Evolutionary conservation across 2,888 invertebrate species (phyloP), one percentile per base, ranked within the genome.

Genomic region (Alloscopus bannaensis): DNA sequence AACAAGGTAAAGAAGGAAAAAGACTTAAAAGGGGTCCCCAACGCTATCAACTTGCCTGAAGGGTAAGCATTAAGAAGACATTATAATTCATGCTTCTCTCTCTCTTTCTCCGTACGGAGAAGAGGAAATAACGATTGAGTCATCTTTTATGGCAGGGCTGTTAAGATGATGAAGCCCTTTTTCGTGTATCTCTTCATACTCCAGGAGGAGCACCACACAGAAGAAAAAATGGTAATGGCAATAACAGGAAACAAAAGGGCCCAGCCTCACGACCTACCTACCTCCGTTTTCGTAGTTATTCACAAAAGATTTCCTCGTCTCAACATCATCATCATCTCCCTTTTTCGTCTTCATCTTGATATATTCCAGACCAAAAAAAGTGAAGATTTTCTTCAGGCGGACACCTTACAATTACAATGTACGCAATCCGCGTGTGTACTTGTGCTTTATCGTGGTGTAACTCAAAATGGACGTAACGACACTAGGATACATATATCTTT

Each of bases 141-240:
- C 77, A 78, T 78, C 77, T 70, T 78, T 78, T 78, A 78, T 78
- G 77, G 77, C 71, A 64, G 77, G 77, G 70, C 70, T 70, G 64
- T 78, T 70, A 78, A 78, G 65, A 78, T 70, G 77, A 78, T 70
- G 77, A 78, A 78, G 77, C 64, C 65, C 70, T 55, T 75, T 77
- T 68, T 73, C 60, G 31, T 71, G 11, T 20, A 31, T 40, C 40
- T 55, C 31, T 31, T 24, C 52, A 20, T 26, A 20, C 40, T 60
- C 20, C 36, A 66, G 26, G 20, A 2, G 11, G 65, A 29, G 50
- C 47, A 31, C 31, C 26, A 45, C 22, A 66, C 57, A 36, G 6
- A 24, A 28, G 24, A 42, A 40, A 62, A 55, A 36, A 62, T 62
- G 77, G 69, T 70, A 62, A 62, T 77, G 77, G 65, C 69, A 69